Evolutionary conservation across 2,888 invertebrate genomes (phyloP).

Genomic region (Volucella inanis): DNA sequence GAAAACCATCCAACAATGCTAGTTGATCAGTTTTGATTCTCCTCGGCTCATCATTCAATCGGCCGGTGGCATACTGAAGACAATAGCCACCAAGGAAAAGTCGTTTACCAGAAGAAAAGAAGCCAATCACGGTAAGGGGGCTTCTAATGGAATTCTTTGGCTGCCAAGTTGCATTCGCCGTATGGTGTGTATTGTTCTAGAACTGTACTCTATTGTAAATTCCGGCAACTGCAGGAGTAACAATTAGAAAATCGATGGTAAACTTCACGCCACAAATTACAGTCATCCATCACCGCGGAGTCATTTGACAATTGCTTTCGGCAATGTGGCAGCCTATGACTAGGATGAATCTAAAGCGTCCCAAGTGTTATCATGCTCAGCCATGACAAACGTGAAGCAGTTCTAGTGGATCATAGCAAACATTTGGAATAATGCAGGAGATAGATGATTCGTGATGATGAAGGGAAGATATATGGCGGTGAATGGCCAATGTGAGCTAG

Average conservation of each 20-base stretch:
- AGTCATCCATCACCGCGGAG: constrained; percentile 54
- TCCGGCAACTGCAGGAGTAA: constrained; percentile 49
- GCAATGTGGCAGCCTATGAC: constrained; percentile 15
- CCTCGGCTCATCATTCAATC: constrained; percentile 65
- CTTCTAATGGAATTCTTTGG: constrained; percentile 49
- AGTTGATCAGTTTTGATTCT: constrained; percentile 65
- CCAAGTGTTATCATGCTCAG: constrained; percentile 30
- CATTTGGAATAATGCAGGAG: constrained; percentile 40
- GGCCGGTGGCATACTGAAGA: constrained; percentile 36
- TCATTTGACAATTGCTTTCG: constrained; percentile 14
- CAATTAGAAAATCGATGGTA: constrained; percentile 62
- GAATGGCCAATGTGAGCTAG: constrained; percentile 20
- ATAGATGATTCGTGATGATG: constrained; percentile 16
- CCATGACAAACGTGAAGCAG: constrained; percentile 29
- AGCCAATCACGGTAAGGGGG: constrained; percentile 48
- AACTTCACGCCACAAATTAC: constrained; percentile 60
- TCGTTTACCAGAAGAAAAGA: constrained; percentile 57
- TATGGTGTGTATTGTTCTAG: constrained; percentile 33
- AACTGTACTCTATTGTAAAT: background rate
- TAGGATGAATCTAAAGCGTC: constrained; percentile 15
- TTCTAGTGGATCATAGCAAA: constrained; percentile 22
- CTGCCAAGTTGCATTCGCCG: background rate
- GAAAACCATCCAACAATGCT: constrained; percentile 48
- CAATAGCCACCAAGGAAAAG: constrained; percentile 17
- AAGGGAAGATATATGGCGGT: constrained; percentile 11